Base-by-base conservation (phyloP, 2,113 vertebrate genomes). In the Lethenteron camtschaticum region DNA sequence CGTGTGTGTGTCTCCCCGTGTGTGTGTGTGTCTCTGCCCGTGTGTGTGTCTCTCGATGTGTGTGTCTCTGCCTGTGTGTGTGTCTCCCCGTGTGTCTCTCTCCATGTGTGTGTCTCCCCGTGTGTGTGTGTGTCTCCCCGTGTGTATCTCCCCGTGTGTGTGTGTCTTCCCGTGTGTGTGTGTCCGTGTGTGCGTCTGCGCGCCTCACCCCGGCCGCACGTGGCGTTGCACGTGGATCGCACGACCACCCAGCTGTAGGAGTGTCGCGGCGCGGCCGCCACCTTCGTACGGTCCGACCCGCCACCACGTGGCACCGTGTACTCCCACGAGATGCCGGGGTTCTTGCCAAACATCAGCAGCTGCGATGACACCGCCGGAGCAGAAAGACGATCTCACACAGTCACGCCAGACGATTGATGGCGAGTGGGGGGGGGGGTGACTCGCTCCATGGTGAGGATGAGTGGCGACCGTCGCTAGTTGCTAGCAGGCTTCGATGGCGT, bases 301-400 rank as follows among this genome's bases (percentile, higher is more conserved):
- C 9, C 24, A 9, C n/a, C n/a, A 75, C 82, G 85, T 57, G 89
- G 84, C 75, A 94, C 80, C 0, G 90, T 85, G 55, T 95, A 96
- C 77, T 90, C 86, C 94, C 94, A 99, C 55, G 83, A 69, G 71
- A 99, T 84, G 1, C 92, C 90, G 0, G 85, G 90, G 76, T 96
- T 95, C 79, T 85, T 89, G 72, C 90, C 94, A 82, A 96, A 91
- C 73, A 89, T 81, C 13, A 99, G 82, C 72, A 99, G 82, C 94
- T 99, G 72, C 24, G 10, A 16, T 66, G 24, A 66, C n/a, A 66
- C 41, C 41, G 41, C 41, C 41, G 41, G 5, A 41, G 41, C 41
- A 41, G 41, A 41, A 1, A 41, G 41, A 41, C 41, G 3, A 24
- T 24, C 24, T 24, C 24, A 41, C 41, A 41, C 5, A 5, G 6